These are phyloP conservation scores for Eudemis profundana DNA, from an alignment of 2,888 invertebrate species.

Conservation along the genomic window DNA sequence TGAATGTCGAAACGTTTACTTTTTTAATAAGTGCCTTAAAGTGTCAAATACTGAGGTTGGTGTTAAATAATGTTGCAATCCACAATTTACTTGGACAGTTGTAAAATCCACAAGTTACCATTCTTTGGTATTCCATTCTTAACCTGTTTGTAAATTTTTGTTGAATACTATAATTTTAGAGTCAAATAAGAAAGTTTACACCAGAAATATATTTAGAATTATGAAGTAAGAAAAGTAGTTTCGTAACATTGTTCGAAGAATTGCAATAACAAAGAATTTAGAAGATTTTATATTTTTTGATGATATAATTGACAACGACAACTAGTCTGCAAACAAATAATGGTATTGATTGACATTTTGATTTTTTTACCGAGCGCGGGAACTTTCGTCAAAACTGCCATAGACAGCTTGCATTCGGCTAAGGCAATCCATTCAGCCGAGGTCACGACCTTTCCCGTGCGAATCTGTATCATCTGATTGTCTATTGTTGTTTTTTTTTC, in stretches of 20 bases:
- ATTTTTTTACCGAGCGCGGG: slow-evolving; percentile 24
- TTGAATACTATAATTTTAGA: not conserved
- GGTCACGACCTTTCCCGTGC: slow-evolving; percentile 76
- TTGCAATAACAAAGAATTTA: too few relatives aligned
- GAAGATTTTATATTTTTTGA: not conserved
- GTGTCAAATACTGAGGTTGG: slow-evolving; percentile 29
- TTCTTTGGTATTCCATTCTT: not conserved
- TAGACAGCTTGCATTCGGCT: slow-evolving; percentile 48
- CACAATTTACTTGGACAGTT: slow-evolving; percentile 9
- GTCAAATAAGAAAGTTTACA: not conserved
- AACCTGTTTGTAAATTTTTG: not conserved
- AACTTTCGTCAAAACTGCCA: slow-evolving; percentile 46
- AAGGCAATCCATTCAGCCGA: slow-evolving; percentile 49
- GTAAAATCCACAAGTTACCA: not conserved
- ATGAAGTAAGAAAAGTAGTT: too few relatives aligned
- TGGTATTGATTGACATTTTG: slow-evolving; percentile 18
- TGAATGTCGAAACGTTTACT: slow-evolving; percentile 38
- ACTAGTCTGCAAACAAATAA: not conserved
- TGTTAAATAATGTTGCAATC: slow-evolving; percentile 14
- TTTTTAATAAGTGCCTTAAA: slow-evolving; percentile 34
- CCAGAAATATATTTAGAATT: not conserved
- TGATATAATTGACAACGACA: not conserved
- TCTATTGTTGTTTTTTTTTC: slow-evolving; percentile 70
- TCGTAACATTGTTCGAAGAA: too few relatives aligned
- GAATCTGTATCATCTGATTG: slow-evolving; percentile 76